Base-by-base conservation (phyloP, 2,888 invertebrate genomes). In the Andrena dorsata region DNA sequence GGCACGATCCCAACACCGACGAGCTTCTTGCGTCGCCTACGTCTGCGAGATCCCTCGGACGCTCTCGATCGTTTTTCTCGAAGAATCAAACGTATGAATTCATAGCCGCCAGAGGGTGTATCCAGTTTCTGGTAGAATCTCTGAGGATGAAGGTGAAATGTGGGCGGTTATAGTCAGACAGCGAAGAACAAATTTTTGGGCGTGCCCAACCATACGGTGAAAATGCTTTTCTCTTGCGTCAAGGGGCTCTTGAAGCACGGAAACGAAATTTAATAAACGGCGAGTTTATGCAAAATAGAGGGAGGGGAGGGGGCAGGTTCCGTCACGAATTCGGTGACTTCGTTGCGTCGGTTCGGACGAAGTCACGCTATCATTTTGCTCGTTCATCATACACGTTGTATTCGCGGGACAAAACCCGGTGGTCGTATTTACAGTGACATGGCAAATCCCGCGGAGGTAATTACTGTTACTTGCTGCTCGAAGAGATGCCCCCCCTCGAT, bases 351-450 rank as follows among this genome's bases (percentile, higher is more conserved):
- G 20, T 49, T 63, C 56, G 71, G 65, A 76, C 70, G 41, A 58
- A 72, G 82, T 80, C 82, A 80, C 66, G 80, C 61, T 80, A 82
- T 87, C 76, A 72, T 87, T 83, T 77, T n/a, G 65, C 68, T 79
- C 64, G 75, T 76, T 84, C 77, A 84, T 84, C 74, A 64, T 60
- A 66, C 65, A 41, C 74, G 74, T 70, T 68, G 74, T 65, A 66
- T 61, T 49, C 47, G 61, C 56, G 35, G n/a, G 63, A 66, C 80
- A 75, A 69, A 68, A 72, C 72, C 47, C 53, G 61, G 56, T 35
- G 64, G n/a, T 6, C 28, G 78, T 70, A 35, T 68, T 56, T 32
- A 23, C 51, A 56, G 70, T 82, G 77, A 83, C 82, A 74, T 30
- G 41, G 71, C 82, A 58, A 77, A 82, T 82, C 77, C 74, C 68